These are phyloP conservation scores for Trematocara macrostoma DNA, from an alignment of 2,113 vertebrate species.

Conservation along the genomic window DNA sequence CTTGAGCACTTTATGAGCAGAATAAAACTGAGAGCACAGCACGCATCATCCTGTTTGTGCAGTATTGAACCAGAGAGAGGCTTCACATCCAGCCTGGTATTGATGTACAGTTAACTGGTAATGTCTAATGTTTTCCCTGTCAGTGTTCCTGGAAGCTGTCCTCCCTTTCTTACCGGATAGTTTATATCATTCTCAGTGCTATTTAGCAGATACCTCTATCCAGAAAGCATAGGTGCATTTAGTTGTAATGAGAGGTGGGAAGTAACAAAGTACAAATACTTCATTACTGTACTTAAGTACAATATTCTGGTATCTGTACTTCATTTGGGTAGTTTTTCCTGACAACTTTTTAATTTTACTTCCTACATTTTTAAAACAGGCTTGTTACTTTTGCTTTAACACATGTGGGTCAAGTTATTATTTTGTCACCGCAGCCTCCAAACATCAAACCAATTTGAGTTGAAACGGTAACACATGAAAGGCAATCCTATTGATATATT, in stretches of 20 bases:
- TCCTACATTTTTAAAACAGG: not conserved
- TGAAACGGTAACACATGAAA: too few species aligned
- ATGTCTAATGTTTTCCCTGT: conserved; percentile 23
- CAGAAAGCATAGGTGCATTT: not conserved
- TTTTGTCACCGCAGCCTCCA: too few species aligned
- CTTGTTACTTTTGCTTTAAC: not conserved
- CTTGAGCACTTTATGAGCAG: not conserved
- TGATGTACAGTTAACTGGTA: conserved; percentile 32
- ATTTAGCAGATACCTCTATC: not conserved
- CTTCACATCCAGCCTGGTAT: conserved; percentile 8
- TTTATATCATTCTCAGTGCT: not conserved
- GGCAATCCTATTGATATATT: too few species aligned
- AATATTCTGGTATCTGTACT: not conserved
- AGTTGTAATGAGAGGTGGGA: not conserved
- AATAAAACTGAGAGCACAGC: not conserved
- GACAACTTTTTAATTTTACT: not conserved
- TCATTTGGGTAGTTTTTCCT: not conserved
- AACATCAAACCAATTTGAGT: too few species aligned
- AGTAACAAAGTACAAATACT: not conserved
- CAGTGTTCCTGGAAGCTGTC: conserved; percentile 28
- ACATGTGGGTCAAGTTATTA: not conserved
- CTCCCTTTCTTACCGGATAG: not conserved
- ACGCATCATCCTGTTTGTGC: conserved; percentile 10
- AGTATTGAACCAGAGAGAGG: not conserved
- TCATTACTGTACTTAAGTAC: not conserved